phyloP scores from a whole-genome alignment of 2,113 vertebrate species.

The Catharus minimus region DNA sequence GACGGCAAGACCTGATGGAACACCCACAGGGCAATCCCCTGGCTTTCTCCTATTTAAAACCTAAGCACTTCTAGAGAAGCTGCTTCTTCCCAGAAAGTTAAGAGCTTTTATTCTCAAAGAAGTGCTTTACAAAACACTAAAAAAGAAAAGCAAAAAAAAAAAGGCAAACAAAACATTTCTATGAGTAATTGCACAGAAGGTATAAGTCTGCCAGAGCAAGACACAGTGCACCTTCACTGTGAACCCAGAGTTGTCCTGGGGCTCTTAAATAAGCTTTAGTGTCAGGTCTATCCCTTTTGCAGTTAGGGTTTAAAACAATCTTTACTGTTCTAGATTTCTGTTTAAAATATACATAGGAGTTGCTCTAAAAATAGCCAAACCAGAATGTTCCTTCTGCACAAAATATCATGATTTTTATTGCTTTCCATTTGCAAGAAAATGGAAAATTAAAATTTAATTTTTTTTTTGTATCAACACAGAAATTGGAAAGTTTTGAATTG shows the following conservation, averaged over 20 bases:
- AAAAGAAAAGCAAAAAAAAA: not conserved
- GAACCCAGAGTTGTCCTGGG: not conserved
- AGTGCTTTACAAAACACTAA: not conserved
- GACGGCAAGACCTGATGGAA: not conserved
- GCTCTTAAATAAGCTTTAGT: not conserved
- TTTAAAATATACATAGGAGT: not conserved
- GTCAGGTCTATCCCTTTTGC: not conserved
- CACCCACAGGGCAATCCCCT: not conserved
- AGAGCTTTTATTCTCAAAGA: not conserved
- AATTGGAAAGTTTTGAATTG: not conserved
- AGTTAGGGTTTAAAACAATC: not conserved
- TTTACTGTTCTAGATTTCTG: not conserved
- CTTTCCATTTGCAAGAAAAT: not conserved
- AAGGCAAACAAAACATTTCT: not conserved
- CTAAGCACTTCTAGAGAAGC: not conserved
- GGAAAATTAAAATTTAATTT: not conserved
- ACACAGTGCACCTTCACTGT: not conserved
- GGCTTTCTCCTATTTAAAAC: not conserved
- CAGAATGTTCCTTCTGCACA: conserved; percentile 2
- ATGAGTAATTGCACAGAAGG: not conserved
- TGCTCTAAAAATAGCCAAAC: not conserved
- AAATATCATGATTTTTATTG: not conserved
- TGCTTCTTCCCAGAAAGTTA: not conserved
- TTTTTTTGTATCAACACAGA: not conserved
- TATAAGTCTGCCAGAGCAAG: not conserved